Conservation (phyloP, 2,797 vertebrate species). For the Gadopsis bispinosus region DNA sequence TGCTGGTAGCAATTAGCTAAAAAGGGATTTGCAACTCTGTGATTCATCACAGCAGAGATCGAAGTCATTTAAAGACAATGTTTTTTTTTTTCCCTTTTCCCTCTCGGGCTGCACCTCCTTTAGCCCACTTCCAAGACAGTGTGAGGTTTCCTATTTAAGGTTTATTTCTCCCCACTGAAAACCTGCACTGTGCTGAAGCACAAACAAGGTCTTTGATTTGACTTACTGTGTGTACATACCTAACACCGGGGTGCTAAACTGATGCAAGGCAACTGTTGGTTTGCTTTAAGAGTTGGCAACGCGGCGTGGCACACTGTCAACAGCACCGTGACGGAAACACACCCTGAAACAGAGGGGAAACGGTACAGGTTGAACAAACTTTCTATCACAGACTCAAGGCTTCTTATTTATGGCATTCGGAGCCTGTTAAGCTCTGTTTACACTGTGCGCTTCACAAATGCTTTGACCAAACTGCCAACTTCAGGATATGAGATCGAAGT, state of each 20-base stretch:
- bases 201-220: constrained; percentile 86
- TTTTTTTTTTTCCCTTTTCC: constrained; percentile 73
- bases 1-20: constrained; percentile 99
- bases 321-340: constrained; percentile 63
- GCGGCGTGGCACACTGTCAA: constrained; percentile 65
- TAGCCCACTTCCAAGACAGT: constrained; percentile 84
- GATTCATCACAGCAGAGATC: constrained; percentile 96
- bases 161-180: constrained; percentile 83
- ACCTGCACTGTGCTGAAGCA: constrained; percentile 76
- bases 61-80: constrained; percentile 91
- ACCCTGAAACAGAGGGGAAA: constrained; percentile 56
- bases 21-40: constrained; percentile 96
- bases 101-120: constrained; percentile 82
- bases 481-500: constrained; percentile 65
- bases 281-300: constrained; percentile 74
- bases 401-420: constrained; percentile 63
- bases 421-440: constrained; percentile 68
- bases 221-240: constrained; percentile 77
- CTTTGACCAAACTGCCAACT: constrained; percentile 67
- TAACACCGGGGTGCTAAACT: constrained; percentile 77
- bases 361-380: constrained; percentile 71
- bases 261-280: constrained; percentile 63
- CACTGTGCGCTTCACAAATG: constrained; percentile 73
- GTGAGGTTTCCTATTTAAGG: constrained; percentile 89
- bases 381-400: constrained; percentile 47